Conservation (phyloP, 2,113 vertebrate species). For the Mus spicilegus region DNA sequence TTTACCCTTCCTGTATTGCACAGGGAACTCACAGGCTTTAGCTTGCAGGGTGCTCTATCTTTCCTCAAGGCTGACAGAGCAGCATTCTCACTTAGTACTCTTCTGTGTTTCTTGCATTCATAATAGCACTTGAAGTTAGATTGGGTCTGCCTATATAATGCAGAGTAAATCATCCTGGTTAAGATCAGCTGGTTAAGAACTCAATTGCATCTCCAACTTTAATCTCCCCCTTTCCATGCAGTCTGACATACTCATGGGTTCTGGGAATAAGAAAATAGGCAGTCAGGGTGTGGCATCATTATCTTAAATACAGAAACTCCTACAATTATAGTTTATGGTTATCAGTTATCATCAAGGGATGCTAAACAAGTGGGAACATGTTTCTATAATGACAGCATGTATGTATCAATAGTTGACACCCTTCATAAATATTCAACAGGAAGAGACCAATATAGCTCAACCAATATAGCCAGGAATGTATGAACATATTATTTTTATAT, state of each 20-base stretch:
- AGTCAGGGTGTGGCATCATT: neutral
- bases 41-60: fast-evolving
- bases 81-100: neutral
- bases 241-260: neutral
- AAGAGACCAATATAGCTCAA: neutral
- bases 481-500: neutral
- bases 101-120: neutral
- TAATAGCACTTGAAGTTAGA: neutral
- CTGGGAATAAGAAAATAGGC: neutral
- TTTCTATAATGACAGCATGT: neutral
- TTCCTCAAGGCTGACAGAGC: neutral
- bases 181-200: neutral
- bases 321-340: neutral
- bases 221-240: neutral
- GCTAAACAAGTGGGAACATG: neutral
- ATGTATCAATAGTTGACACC: neutral
- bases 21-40: neutral
- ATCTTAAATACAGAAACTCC: neutral
- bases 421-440: neutral
- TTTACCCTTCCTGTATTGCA: neutral
- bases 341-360: neutral
- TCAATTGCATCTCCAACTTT: neutral
- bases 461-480: neutral
- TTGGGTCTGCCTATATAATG: neutral
- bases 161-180: neutral